These are phyloP conservation scores for Ypsolopha scabrella DNA, from an alignment of 2,888 invertebrate genomes.

Conservation along the genomic window DNA sequence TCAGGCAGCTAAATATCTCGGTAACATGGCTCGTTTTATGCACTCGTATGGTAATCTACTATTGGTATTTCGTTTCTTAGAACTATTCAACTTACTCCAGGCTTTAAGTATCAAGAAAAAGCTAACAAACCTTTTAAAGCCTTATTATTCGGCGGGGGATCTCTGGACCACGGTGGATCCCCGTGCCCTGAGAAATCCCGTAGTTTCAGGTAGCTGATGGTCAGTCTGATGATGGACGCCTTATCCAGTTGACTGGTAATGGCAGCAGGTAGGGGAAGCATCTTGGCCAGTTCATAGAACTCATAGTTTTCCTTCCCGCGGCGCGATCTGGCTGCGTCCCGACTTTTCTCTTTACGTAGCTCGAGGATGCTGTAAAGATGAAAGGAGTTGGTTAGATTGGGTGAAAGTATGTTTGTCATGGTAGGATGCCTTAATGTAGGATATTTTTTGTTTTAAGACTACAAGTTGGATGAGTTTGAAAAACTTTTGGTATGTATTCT, in stretches of 20 bases:
- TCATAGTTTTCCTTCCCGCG: slow-evolving; percentile 96
- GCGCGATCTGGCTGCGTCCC: slow-evolving; percentile 92
- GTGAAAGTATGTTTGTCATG: too few species aligned
- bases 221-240: slow-evolving; percentile 95
- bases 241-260: slow-evolving; percentile 96
- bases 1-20: too few species aligned
- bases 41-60: too few species aligned
- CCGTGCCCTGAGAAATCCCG: slow-evolving; percentile 96
- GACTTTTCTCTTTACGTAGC: slow-evolving; percentile 91
- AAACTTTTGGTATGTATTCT: too few species aligned
- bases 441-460: too few species aligned
- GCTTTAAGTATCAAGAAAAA: background rate
- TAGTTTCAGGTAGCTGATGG: slow-evolving; percentile 95
- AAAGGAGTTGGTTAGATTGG: slow-evolving; percentile 21
- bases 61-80: background rate
- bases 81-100: too few species aligned
- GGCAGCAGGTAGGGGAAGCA: slow-evolving; percentile 90
- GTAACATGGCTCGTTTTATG: too few species aligned
- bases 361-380: slow-evolving; percentile 85
- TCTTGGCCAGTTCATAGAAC: slow-evolving; percentile 96
- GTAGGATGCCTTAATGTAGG: too few species aligned
- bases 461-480: too few species aligned
- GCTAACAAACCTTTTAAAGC: slow-evolving; percentile 80
- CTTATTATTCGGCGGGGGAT: slow-evolving; percentile 82
- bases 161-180: slow-evolving; percentile 95